These are phyloP conservation scores for Agrochola circellaris DNA, from an alignment of 2,888 invertebrate species.

Conservation along the genomic window DNA sequence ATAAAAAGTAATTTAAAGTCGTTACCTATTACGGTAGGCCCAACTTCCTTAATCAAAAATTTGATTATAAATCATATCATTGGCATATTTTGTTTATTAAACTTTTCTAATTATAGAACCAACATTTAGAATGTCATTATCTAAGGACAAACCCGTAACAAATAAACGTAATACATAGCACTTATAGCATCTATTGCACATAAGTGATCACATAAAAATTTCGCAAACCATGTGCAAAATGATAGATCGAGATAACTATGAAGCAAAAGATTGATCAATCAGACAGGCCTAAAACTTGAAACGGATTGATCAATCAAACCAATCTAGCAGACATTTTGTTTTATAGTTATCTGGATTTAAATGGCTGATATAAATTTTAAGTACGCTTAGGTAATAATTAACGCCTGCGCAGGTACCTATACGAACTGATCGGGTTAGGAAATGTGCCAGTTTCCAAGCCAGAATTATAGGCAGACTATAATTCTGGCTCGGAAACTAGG, in stretches of 20 bases:
- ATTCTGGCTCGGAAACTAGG: conserved; percentile 26
- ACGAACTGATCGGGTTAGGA: conserved; percentile 24
- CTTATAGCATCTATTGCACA: conserved; percentile 12
- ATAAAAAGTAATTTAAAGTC: not conserved
- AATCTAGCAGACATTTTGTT: conserved; percentile 53
- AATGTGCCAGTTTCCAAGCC: conserved; percentile 12
- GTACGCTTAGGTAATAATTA: conserved; percentile 46
- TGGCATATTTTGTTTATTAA: not conserved
- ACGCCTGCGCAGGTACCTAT: conserved; percentile 36
- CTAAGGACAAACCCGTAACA: conserved; percentile 25
- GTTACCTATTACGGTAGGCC: not conserved
- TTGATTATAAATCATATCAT: conserved; percentile 27
- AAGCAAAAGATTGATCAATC: conserved; percentile 41
- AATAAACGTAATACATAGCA: conserved; percentile 24
- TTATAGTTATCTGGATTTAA: conserved; percentile 49
- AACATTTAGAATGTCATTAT: conserved; percentile 1
- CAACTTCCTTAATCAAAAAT: not conserved
- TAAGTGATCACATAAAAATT: conserved; percentile 22
- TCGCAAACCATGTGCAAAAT: conserved; percentile 41
- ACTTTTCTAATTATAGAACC: not conserved
- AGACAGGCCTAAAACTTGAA: conserved; percentile 31
- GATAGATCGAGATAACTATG: conserved; percentile 22
- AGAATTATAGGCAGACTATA: conserved; percentile 21
- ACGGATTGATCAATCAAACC: conserved; percentile 53
- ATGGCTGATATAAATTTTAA: conserved; percentile 41